Evolutionary conservation across 2,888 invertebrate genomes (phyloP).

Genomic region (Automeris io): DNA sequence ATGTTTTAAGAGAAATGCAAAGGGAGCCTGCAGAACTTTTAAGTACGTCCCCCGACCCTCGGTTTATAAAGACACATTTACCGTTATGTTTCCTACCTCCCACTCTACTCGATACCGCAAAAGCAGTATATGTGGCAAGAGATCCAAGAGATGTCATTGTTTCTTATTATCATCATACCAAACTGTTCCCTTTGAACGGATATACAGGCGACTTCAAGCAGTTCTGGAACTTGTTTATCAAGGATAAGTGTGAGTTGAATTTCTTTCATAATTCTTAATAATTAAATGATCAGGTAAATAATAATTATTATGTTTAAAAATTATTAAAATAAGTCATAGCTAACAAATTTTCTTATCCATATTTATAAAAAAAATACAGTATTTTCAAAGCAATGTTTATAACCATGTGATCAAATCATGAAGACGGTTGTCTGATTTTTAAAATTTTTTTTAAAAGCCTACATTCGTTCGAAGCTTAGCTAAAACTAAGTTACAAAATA

Average conservation of each 20-base stretch:
- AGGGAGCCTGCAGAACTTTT: constrained; percentile 10
- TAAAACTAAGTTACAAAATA: not conserved
- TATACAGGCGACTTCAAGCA: constrained; percentile 75
- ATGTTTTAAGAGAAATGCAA: constrained; percentile 12
- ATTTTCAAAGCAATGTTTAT: too few species aligned
- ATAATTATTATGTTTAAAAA: too few species aligned
- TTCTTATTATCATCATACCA: constrained; percentile 84
- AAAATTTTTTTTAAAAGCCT: too few species aligned
- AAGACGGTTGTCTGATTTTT: too few species aligned
- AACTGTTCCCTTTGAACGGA: constrained; percentile 75
- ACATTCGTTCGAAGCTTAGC: too few species aligned
- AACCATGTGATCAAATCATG: too few species aligned
- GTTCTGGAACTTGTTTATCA: constrained; percentile 79
- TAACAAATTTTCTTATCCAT: too few species aligned
- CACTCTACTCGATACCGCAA: constrained; percentile 54
- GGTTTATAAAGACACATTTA: constrained; percentile 75
- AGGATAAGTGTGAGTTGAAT: not conserved
- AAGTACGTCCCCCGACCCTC: constrained; percentile 14
- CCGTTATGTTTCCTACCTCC: constrained; percentile 82
- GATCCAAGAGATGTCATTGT: constrained; percentile 88
- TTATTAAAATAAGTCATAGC: constrained; percentile 73
- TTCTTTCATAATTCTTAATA: too few species aligned
- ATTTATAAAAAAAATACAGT: too few species aligned
- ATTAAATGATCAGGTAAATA: too few species aligned
- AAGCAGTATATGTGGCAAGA: constrained; percentile 85